Evolutionary conservation across 2,797 vertebrate genomes (phyloP).

Genomic region (Rhynchotus rufescens): DNA sequence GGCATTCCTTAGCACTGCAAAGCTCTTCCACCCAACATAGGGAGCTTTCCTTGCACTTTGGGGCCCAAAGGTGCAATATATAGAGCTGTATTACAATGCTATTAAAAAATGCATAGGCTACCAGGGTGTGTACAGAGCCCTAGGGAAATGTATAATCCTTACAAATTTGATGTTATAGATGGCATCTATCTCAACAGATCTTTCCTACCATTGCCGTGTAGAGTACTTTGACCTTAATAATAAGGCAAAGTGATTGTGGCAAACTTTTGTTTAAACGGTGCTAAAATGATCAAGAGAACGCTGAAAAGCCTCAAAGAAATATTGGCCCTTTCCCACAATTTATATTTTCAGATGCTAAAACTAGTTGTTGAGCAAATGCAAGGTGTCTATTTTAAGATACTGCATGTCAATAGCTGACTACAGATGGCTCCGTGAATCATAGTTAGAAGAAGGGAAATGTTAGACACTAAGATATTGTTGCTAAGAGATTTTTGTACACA

Average conservation of each 20-base stretch:
- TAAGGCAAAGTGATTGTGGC: background rate
- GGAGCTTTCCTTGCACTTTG: background rate
- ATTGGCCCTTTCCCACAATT: conserved; percentile 51
- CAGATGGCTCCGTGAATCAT: conserved; percentile 81
- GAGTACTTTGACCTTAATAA: background rate
- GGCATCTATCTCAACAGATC: background rate
- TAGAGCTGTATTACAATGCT: background rate
- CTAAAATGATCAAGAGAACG: conserved; percentile 39
- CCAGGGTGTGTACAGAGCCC: background rate
- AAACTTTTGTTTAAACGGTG: conserved; percentile 37
- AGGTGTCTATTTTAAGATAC: conserved; percentile 73
- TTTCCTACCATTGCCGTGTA: background rate
- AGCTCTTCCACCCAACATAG: background rate
- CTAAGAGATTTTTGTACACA: conserved; percentile 77
- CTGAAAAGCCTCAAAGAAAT: conserved; percentile 54
- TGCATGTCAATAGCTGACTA: conserved; percentile 78
- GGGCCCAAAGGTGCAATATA: background rate
- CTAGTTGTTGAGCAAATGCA: conserved; percentile 68
- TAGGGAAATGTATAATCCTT: background rate
- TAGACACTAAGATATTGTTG: conserved; percentile 77
- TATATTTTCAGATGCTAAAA: conserved; percentile 58
- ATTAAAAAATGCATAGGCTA: background rate
- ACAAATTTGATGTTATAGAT: background rate
- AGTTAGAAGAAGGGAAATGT: conserved; percentile 73
- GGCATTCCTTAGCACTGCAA: background rate